Evolutionary conservation across 2,888 invertebrate genomes (phyloP), one percentile per base, ranked within the genome.

Genomic region (Hipparchia semele): DNA sequence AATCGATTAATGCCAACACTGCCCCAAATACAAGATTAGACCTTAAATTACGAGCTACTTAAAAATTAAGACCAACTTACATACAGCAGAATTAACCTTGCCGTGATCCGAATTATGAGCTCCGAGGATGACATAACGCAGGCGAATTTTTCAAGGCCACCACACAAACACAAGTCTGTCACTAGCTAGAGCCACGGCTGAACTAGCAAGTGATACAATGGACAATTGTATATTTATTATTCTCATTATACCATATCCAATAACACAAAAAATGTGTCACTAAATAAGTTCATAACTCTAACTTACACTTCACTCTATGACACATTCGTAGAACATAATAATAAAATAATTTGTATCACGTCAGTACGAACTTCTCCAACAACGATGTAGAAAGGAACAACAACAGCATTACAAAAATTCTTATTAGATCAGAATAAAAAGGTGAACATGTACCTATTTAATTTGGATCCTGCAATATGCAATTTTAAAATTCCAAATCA

Each of bases 121-220:
- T 86, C 87, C 71, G 82, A 77, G 75, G 84, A 81, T 75, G 84
- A 85, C 86, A 87, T 87, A 75, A 80, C 80, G 74, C 71, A 68
- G 65, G 65, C 51, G 53, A 65, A 72, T 70, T 73, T 74, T 77
- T 73, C 79, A 87, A 78, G 84, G 84, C 85, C 86, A 86, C 81
- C 74, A 76, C 80, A 81, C 75, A 81, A 23, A 65, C 84, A 90
- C 90, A 87, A 87, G 88, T 84, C 33, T 60, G 87, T 69, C 69
- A 68, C 68, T 73, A 75, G 65, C 74, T 70, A 62, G 68, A 69
- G 75, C 59, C 73, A 70, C 77, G 70, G 75, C 65, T 74, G 71
- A 58, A 79, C 79, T 80, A 78, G 51, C 65, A 51, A 33, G 53
- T 33, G 9, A 53, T 9, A 62, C 75, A 72, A 66, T 69, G 8